Percentiles rank a stretch among this genome's conserved stretches.
phyloP scores from a whole-genome alignment of 2,888 invertebrate genomes.

The Mythimna pallens region DNA sequence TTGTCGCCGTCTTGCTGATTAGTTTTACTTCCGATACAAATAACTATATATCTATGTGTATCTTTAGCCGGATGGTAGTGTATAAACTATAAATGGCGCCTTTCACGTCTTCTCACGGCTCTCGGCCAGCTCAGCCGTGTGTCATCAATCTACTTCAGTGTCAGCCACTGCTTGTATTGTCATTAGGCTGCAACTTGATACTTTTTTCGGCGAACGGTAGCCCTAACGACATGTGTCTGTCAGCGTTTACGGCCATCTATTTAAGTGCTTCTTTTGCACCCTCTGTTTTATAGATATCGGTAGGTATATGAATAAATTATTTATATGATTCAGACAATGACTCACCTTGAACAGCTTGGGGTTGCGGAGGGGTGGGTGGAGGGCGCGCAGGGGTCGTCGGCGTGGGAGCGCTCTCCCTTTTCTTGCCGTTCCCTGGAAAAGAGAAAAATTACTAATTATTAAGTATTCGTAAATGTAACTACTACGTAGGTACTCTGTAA shows the following conservation, averaged over 20 bases:
- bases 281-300: conserved; percentile 12
- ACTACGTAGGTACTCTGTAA: background rate
- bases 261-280: conserved; percentile 30
- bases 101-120: conserved; percentile 51
- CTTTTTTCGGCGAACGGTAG: conserved; percentile 56
- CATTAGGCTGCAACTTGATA: conserved; percentile 57
- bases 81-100: conserved; percentile 48
- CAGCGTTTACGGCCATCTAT: conserved; percentile 41
- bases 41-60: conserved; percentile 32
- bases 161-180: conserved; percentile 46
- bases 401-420: conserved; percentile 86
- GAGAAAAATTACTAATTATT: conserved; percentile 50
- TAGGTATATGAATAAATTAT: conserved; percentile 14
- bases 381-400: conserved; percentile 81
- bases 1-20: conserved; percentile 55
- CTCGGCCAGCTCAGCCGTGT: conserved; percentile 20
- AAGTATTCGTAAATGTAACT: conserved; percentile 24
- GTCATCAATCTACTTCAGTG: conserved; percentile 63
- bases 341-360: conserved; percentile 83
- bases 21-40: conserved; percentile 61
- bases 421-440: conserved; percentile 89
- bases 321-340: conserved; percentile 67
- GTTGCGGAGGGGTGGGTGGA: conserved; percentile 79
- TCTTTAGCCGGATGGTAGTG: conserved; percentile 33
- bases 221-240: conserved; percentile 51